phyloP scores from a whole-genome alignment of 1,140 invertebrate species.

The Calycopis cecrops region DNA sequence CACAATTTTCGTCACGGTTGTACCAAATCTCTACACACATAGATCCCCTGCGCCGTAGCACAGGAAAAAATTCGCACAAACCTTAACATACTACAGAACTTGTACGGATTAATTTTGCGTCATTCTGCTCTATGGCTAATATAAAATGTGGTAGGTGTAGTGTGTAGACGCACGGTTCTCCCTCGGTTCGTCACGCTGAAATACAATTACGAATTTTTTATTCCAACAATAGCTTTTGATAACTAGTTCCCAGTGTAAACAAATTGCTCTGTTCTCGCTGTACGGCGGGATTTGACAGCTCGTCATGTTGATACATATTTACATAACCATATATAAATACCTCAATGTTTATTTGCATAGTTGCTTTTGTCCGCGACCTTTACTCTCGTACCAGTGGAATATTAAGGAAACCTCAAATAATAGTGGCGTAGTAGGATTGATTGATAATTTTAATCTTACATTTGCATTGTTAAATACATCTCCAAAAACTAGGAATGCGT shows the following conservation, averaged over 20 bases:
- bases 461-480: too few species aligned
- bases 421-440: too few species aligned
- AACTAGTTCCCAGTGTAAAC: conserved; percentile 67
- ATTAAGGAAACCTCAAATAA: too few species aligned
- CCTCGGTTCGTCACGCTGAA: conserved; percentile 39
- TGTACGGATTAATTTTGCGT: background rate
- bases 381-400: too few species aligned
- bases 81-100: conserved; percentile 17
- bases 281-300: conserved; percentile 26
- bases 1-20: conserved; percentile 61
- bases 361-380: too few species aligned
- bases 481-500: too few species aligned
- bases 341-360: too few species aligned
- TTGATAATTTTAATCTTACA: too few species aligned
- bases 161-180: conserved; percentile 5
- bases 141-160: conserved; percentile 3
- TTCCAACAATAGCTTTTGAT: conserved; percentile 56
- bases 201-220: conserved; percentile 58
- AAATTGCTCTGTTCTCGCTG: conserved; percentile 51
- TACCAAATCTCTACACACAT: conserved; percentile 37
- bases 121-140: conserved; percentile 26
- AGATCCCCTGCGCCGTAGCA: conserved; percentile 28
- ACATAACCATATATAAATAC: too few species aligned
- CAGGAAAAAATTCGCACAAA: conserved; percentile 19
- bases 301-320: too few species aligned